Base-by-base conservation (phyloP, 2,797 vertebrate species). In the Mormyrus proboscirostris region DNA sequence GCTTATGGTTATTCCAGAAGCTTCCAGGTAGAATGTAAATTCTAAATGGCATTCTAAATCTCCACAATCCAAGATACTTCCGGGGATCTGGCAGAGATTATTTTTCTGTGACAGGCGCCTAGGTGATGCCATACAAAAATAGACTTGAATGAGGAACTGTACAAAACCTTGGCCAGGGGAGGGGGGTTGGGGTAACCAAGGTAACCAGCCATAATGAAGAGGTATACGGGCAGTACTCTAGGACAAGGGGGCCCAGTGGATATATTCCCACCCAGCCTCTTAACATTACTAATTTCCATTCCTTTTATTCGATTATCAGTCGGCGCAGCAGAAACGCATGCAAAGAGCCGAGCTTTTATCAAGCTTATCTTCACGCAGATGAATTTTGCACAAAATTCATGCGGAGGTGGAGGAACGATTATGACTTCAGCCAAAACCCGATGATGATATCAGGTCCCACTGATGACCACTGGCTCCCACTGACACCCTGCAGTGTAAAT, bases 151-250 rank as follows among this genome's bases (percentile, higher is more conserved):
- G 53, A 49, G n/a, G 53, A 29, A 59, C 88, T 7, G n/a, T 22
- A 25, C 50, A 76, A 89, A 92, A 79, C 89, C 79, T 38, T 59
- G 57, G 25, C 25, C 0, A 9, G 57, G 7, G 59, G 51, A 10
- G 22, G 5, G 38, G 69, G 69, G 73, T 79, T 41, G 16, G 38
- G 38, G 73, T 79, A 44, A 85, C 89, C 90, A 91, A 1, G 62
- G 91, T 89, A 91, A 91, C 90, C 53, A 49, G 69, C 7, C 25
- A 88, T 62, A 84, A 83, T 83, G 73, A 90, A 87, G 79, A 87
- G 69, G 79, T 88, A 88, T 85, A 83, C 25, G 87, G 87, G 87
- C n/a, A 87, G 88, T 38, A 38, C 86, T 87, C 65, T 53, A 47
- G 49, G 47, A 87, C 86, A 89, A 90, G 88, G 85, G 85, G 83